phyloP scores from a whole-genome alignment of 2,888 invertebrate species.

The Andrena dorsata region DNA sequence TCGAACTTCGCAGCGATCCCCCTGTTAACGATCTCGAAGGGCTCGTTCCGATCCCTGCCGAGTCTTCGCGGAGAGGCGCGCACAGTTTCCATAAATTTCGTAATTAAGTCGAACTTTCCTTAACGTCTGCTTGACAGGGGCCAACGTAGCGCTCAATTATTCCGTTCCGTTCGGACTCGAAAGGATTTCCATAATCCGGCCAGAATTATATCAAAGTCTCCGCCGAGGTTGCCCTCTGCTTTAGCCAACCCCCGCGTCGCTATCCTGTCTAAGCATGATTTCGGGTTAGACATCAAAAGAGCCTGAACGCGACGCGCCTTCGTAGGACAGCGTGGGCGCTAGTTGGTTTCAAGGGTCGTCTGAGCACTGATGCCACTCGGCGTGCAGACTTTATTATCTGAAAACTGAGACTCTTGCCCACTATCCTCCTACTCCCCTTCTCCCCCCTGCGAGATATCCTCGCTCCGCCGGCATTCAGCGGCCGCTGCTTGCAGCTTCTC shows the following conservation, averaged over 20 bases:
- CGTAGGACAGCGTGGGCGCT: slow-evolving; percentile 50
- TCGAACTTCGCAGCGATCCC: slow-evolving; percentile 20
- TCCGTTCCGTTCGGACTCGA: slow-evolving; percentile 15
- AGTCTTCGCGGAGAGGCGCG: not conserved
- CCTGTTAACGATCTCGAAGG: slow-evolving; percentile 15
- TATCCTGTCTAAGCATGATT: slow-evolving; percentile 68
- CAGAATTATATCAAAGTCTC: slow-evolving; percentile 28
- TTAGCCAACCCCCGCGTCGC: slow-evolving; percentile 14
- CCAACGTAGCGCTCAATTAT: slow-evolving; percentile 13
- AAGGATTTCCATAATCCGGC: slow-evolving; percentile 4
- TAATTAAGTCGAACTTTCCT: slow-evolving; percentile 25
- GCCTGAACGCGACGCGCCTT: slow-evolving; percentile 59
- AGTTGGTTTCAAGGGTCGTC: slow-evolving; percentile 71
- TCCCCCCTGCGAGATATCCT: slow-evolving; percentile 19
- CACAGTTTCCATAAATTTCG: slow-evolving; percentile 16
- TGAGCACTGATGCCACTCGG: slow-evolving; percentile 77
- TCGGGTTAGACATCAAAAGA: slow-evolving; percentile 55
- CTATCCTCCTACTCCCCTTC: slow-evolving; percentile 21
- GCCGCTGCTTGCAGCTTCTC: slow-evolving; percentile 1
- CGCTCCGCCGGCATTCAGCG: slow-evolving; percentile 24
- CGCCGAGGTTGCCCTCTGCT: slow-evolving; percentile 13
- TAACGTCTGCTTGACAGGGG: not conserved
- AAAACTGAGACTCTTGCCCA: slow-evolving; percentile 66
- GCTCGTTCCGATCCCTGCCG: not conserved
- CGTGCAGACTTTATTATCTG: slow-evolving; percentile 76